These are phyloP conservation scores for Marasmarcha lunaedactyla DNA, from an alignment of 2,888 invertebrate genomes.

Conservation along the genomic window DNA sequence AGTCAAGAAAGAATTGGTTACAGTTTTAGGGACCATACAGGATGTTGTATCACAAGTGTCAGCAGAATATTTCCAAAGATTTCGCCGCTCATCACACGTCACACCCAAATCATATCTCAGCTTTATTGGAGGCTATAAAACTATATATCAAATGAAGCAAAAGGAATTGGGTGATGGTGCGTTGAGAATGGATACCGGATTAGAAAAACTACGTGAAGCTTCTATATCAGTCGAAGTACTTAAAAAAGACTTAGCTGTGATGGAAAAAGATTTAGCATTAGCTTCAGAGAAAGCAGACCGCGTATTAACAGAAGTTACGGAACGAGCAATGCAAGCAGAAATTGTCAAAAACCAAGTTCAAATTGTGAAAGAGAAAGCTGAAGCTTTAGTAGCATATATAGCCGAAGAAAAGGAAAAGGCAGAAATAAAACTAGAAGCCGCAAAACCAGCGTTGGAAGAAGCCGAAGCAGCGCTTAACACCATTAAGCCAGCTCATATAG, in stretches of 20 bases:
- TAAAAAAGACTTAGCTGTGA: constrained; percentile 91
- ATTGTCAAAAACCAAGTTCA: constrained; percentile 95
- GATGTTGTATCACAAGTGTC: constrained; percentile 91
- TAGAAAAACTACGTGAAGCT: constrained; percentile 95
- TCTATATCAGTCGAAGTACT: constrained; percentile 92
- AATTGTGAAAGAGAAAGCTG: constrained; percentile 95
- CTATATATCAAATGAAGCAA: constrained; percentile 90
- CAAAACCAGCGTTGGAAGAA: constrained; percentile 94
- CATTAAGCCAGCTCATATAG: constrained; percentile 96
- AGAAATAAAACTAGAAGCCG: constrained; percentile 93
- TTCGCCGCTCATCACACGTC: constrained; percentile 93
- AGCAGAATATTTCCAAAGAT: constrained; percentile 89
- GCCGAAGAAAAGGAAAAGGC: constrained; percentile 92
- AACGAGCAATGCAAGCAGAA: constrained; percentile 94
- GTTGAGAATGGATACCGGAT: constrained; percentile 93
- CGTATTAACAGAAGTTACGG: constrained; percentile 90
- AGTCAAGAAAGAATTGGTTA: constrained; percentile 88
- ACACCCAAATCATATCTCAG: constrained; percentile 97
- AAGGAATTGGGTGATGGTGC: constrained; percentile 92
- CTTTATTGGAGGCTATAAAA: constrained; percentile 95
- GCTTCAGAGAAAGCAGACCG: constrained; percentile 93
- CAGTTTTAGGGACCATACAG: constrained; percentile 92
- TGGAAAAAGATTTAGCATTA: constrained; percentile 93
- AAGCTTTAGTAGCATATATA: constrained; percentile 86
- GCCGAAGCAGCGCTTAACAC: constrained; percentile 96